Conservation (phyloP, 2,113 vertebrate genomes). For the Oreochromis spilurus region DNA sequence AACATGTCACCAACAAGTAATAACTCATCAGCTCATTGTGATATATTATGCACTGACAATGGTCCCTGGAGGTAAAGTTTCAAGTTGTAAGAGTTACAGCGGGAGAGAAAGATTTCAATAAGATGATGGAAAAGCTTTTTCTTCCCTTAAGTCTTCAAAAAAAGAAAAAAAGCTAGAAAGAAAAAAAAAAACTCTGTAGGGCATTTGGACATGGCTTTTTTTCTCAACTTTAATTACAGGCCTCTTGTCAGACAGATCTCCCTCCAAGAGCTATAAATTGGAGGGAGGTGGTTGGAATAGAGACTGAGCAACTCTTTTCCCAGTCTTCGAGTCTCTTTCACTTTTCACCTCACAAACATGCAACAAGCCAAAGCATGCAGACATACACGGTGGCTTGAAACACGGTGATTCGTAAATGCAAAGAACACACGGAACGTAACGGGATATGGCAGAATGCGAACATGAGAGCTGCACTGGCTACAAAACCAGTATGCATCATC, state of each 20-base stretch:
- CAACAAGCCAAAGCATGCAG: slow-evolving; percentile 13
- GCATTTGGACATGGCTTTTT: slow-evolving; percentile 38
- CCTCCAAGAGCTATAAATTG: slow-evolving; percentile 72
- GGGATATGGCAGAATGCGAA: neutral
- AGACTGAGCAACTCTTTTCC: slow-evolving; percentile 48
- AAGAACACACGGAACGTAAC: neutral
- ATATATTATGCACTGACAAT: neutral
- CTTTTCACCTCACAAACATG: slow-evolving; percentile 38
- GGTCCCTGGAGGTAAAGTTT: neutral
- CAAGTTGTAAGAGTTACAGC: neutral
- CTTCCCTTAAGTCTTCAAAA: slow-evolving; percentile 4
- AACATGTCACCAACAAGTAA: neutral
- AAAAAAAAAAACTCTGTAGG: slow-evolving; percentile 34
- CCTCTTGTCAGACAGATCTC: slow-evolving; percentile 68
- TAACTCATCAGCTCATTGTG: neutral
- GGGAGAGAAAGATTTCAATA: neutral
- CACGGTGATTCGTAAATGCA: neutral
- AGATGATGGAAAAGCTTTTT: slow-evolving; percentile 27
- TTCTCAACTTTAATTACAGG: slow-evolving; percentile 74
- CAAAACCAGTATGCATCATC: neutral
- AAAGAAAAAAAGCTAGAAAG: neutral
- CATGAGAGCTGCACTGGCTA: neutral
- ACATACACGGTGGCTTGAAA: neutral
- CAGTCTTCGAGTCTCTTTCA: slow-evolving; percentile 45
- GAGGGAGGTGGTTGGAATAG: slow-evolving; percentile 63